A percentile compares a stretch with the other conserved stretches of the same genome.
phyloP scores from a whole-genome alignment of 1,140 invertebrate species.

The Trachelipus rathkii region DNA sequence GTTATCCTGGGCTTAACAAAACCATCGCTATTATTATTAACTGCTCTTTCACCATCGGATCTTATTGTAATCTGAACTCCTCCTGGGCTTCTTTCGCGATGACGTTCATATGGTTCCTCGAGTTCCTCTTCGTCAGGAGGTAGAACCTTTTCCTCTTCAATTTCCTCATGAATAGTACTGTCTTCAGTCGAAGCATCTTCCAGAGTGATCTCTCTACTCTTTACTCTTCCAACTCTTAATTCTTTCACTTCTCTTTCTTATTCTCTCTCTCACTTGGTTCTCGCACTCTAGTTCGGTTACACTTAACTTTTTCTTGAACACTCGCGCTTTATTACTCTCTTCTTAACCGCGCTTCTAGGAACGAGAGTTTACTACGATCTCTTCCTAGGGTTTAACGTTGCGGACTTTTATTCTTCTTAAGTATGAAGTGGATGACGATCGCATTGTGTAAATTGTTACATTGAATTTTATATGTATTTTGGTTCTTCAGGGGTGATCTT shows the following conservation, averaged over 20 bases:
- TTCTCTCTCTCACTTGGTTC: not conserved
- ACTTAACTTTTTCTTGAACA: too few species aligned
- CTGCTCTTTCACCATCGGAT: not conserved
- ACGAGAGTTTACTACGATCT: too few species aligned
- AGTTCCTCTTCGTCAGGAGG: not conserved
- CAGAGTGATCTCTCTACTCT: not conserved
- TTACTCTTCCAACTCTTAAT: not conserved
- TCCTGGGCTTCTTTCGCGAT: not conserved
- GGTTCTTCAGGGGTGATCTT: too few species aligned
- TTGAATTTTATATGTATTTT: too few species aligned
- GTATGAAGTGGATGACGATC: too few species aligned
- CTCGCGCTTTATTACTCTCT: too few species aligned
- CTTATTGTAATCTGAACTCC: slow-evolving; percentile 5
- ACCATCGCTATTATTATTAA: slow-evolving; percentile 7
- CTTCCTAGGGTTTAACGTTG: too few species aligned
- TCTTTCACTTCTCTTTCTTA: slow-evolving; percentile 5
- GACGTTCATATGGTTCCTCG: not conserved
- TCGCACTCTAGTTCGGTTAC: not conserved
- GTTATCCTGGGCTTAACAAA: not conserved
- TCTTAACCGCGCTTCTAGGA: too few species aligned
- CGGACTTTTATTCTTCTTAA: too few species aligned
- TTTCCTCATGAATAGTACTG: not conserved
- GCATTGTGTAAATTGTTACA: too few species aligned
- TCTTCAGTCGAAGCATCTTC: not conserved
- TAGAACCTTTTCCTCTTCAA: not conserved